Percentiles rank a stretch among this genome's conserved stretches.
These are phyloP conservation scores for Macropodus opercularis DNA, from an alignment of 2,797 vertebrate genomes.

Conservation along the genomic window DNA sequence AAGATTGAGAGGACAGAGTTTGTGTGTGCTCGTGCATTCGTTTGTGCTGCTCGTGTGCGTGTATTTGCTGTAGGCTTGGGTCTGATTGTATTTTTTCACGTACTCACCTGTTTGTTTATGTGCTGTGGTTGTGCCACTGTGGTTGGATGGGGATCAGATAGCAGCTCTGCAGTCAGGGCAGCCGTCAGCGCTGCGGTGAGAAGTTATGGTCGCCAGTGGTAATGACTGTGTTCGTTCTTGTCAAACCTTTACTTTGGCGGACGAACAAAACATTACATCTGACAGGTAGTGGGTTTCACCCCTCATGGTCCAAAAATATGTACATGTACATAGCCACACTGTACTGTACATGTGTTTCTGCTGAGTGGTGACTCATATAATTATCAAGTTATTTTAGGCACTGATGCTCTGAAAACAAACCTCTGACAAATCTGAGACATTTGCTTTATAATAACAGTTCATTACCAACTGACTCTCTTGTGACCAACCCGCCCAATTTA, in stretches of 20 bases:
- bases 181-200: slow-evolving; percentile 70
- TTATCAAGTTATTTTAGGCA: slow-evolving; percentile 77
- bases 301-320: slow-evolving; percentile 77
- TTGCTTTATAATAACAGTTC: slow-evolving; percentile 74
- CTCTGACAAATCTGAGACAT: slow-evolving; percentile 70
- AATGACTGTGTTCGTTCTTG: slow-evolving; percentile 78
- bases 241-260: slow-evolving; percentile 82
- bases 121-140: slow-evolving; percentile 30
- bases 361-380: slow-evolving; percentile 78
- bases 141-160: slow-evolving; percentile 69
- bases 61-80: slow-evolving; percentile 31
- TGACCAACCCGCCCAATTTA: slow-evolving; percentile 48
- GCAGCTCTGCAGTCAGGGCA: slow-evolving; percentile 63
- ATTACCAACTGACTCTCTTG: slow-evolving; percentile 51
- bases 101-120: slow-evolving; percentile 64
- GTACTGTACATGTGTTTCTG: slow-evolving; percentile 65
- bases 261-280: slow-evolving; percentile 75
- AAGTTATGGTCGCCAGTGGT: slow-evolving; percentile 75
- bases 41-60: slow-evolving; percentile 17
- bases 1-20: slow-evolving; percentile 21
- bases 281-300: slow-evolving; percentile 67
- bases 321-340: slow-evolving; percentile 67
- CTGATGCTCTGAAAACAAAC: slow-evolving; percentile 68
- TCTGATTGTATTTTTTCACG: slow-evolving; percentile 57
- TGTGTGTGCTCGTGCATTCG: slow-evolving; percentile 36